Evolutionary conservation across 1,140 invertebrate genomes (phyloP), one percentile per base, ranked within the genome.

Genomic region (Anagrus nilaparvatae): DNA sequence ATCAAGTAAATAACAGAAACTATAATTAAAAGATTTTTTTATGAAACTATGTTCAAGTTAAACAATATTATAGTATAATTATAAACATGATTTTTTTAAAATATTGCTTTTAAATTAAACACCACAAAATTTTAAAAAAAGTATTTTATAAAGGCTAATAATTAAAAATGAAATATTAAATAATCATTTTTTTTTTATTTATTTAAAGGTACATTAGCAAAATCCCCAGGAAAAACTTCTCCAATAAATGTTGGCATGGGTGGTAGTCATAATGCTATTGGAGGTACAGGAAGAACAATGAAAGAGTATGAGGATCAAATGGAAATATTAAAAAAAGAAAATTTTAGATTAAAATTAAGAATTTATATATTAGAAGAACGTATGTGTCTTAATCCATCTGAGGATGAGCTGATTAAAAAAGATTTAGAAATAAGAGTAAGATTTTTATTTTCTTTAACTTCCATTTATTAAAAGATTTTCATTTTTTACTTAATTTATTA

Each of bases 251-350:
- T 36, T 18, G 43, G 48, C 47, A 36, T 53, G 30, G 35, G 40
- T 30, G 41, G 52, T 30, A 41, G 44, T 28, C 60, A 62, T 43
- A 54, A 56, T 13, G 51, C 51, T 16, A 48, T 52, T 10, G 19
- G 45, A 10, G 61, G 72, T 40, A 55, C 72, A 30, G 78, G 78
- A 1, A 70, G 78, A 37, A 85, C 84, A 3, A 83, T 93, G 72
- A 91, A 90, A 50, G 89, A 94, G 49, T 87, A 87, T 55, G 89
- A 95, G 56, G 86, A 93, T 62, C 83, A 91, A 58, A 64, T 92
- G 38, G 77, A 77, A 16, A 69, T 74, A 12, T 65, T 94, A 31
- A 79, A 84, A 45, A 92, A 92, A 55, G 90, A 94, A 57, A 94
- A 94, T 63, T 95, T 94, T 56, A 86, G 89, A 62, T 67, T 94